Evolutionary conservation across 2,113 vertebrate species (phyloP), one percentile per base, ranked within the genome.

Genomic region (Rhegmatorhina hoffmannsi): DNA sequence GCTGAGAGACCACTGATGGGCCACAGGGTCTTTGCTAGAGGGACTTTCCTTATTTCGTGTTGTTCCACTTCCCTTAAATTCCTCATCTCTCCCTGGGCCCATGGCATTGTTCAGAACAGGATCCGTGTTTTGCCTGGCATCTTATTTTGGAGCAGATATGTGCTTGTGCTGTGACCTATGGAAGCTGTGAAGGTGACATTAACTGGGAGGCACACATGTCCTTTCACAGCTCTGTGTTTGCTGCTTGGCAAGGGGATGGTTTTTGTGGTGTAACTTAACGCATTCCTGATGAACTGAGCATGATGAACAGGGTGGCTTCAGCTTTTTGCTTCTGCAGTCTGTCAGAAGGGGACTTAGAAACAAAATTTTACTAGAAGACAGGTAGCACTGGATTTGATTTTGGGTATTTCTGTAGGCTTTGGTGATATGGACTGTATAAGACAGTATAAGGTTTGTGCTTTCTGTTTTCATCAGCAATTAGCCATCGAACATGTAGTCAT

Each of bases 151-250:
- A 84, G 74, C 1, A 1, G 69, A 50, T 64, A 34, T 60, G 67
- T 95, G 77, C 70, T 73, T 81, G 90, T 64, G 83, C 88, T 4
- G 10, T 95, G 92, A 94, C 92, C 86, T 90, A 19, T 69, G 73
- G 94, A 80, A 95, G 74, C 90, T 94, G 90, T 87, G 92, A 95
- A 96, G 94, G 88, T 96, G 92, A 94, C 95, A 94, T 95, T 95
- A 97, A 84, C 91, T 84, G 79, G 69, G 69, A 95, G 90, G 90
- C 83, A 92, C 5, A 0, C 47, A 5, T 56, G 90, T 89, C 80
- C 93, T 95, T 96, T 94, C 67, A 52, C 73, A 9, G 80, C 77
- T 91, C 70, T 62, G 58, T 1, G 76, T 68, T 49, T 82, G 79
- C 93, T 89, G 58, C 92, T 89, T 84, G 80, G 73, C 74, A 87